Evolutionary conservation across 2,888 invertebrate species (phyloP).

Genomic region (Drosophila niveifrons): DNA sequence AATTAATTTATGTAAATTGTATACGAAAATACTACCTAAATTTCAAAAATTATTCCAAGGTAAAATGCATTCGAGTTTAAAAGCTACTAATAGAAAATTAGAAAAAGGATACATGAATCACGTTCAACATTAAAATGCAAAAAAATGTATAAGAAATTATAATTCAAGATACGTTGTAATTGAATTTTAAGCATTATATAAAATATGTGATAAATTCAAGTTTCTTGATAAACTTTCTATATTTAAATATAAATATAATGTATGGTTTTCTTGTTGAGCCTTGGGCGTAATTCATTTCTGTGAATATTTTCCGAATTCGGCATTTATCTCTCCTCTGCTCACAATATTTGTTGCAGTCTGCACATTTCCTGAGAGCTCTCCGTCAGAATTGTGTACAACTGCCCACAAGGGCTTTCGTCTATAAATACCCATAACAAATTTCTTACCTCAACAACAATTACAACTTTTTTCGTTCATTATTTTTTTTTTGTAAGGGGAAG

Average conservation of each 20-base stretch:
- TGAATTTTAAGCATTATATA: too few species aligned
- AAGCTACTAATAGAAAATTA: too few species aligned
- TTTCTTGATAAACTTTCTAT: neutral
- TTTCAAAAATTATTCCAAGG: too few species aligned
- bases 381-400: slow-evolving; percentile 43
- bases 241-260: neutral
- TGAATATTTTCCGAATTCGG: neutral
- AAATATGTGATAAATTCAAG: too few species aligned
- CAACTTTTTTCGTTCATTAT: slow-evolving; percentile 56
- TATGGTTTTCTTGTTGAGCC: neutral
- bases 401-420: slow-evolving; percentile 48
- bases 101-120: too few species aligned
- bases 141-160: too few species aligned
- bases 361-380: slow-evolving; percentile 37
- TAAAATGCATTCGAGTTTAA: too few species aligned
- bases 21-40: too few species aligned
- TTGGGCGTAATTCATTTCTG: slow-evolving; percentile 9
- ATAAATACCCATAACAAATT: slow-evolving; percentile 65
- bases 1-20: too few species aligned
- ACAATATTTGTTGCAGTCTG: slow-evolving; percentile 20
- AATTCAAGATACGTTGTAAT: too few species aligned
- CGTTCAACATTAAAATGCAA: too few species aligned
- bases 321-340: neutral
- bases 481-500: slow-evolving; percentile 13
- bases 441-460: slow-evolving; percentile 79